Base-by-base conservation (phyloP, 2,113 vertebrate genomes). In the Agelaius tricolor region DNA sequence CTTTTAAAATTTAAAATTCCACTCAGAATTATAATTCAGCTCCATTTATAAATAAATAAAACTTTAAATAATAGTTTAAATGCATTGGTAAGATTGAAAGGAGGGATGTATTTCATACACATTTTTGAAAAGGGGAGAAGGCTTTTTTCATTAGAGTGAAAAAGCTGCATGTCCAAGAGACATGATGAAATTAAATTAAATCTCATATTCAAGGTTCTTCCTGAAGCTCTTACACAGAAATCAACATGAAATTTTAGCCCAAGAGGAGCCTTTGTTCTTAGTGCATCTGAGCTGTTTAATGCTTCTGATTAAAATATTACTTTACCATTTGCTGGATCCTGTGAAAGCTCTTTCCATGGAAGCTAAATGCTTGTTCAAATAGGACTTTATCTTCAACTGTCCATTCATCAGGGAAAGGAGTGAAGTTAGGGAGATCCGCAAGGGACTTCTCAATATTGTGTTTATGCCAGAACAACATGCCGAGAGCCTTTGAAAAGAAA, bases 391-490 rank as follows among this genome's bases (percentile, higher is more conserved):
- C 99, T 98, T 99, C 99, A 67, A 99, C 99, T 1, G 99, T 99
- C 99, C 99, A 99, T 97, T 99, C 99, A 88, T 99, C 99, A 16
- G 99, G 99, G 96, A 99, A 99, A 78, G 99, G 99, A 39, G 99
- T 99, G 98, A 99, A 99, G 97, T 99, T 99, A 22, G 99, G 99
- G 91, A 99, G 98, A 98, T 99, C 99, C 6, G 99, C 99, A 77
- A 99, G 98, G 18, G 99, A 99, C 97, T 99, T 99, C 97, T 99
- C 99, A 57, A 99, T 99, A 97, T 99, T 99, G 98, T 99, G 99
- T 89, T 99, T 99, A 97, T 99, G 99, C 99, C 99, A 99, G 98
- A 99, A 99, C 78, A 99, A 97, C 99, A 99, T 99, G 86, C 99
- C 99, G 41, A 99, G 98, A 67, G 99, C 99, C 99, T 99, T 97